These are phyloP conservation scores for Ylistrum balloti DNA, from an alignment of 1,140 invertebrate genomes.

Conservation along the genomic window DNA sequence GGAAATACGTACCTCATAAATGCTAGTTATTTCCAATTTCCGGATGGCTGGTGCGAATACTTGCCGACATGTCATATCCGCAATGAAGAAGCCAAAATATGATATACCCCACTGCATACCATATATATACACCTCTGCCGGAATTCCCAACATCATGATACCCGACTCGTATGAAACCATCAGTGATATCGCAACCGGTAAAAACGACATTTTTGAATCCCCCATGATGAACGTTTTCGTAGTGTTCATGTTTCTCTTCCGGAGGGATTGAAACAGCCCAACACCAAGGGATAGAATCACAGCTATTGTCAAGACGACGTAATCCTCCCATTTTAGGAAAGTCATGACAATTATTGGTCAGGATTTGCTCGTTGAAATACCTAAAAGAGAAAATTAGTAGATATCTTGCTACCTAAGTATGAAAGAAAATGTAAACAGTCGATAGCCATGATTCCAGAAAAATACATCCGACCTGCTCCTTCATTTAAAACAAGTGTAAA, in stretches of 20 bases:
- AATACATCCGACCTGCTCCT: too few relatives aligned
- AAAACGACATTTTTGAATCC: slow-evolving; percentile 60
- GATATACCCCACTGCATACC: slow-evolving; percentile 53
- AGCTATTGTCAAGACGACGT: slow-evolving; percentile 70
- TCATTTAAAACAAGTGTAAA: too few relatives aligned
- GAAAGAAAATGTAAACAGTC: too few relatives aligned
- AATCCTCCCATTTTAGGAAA: slow-evolving; percentile 63
- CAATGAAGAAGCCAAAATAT: slow-evolving; percentile 83
- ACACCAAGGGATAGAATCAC: slow-evolving; percentile 67
- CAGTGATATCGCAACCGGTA: slow-evolving; percentile 70
- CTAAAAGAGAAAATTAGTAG: too few relatives aligned
- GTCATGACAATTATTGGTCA: too few relatives aligned
- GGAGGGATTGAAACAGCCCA: slow-evolving; percentile 70
- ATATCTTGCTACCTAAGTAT: too few relatives aligned
- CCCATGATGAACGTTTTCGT: slow-evolving; percentile 66
- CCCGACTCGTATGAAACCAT: slow-evolving; percentile 73
- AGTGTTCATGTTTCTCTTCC: slow-evolving; percentile 59
- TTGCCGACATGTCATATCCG: slow-evolving; percentile 91
- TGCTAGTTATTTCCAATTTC: slow-evolving; percentile 90
- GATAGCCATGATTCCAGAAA: too few relatives aligned
- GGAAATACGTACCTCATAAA: slow-evolving; percentile 91
- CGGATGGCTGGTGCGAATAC: slow-evolving; percentile 95
- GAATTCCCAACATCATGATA: slow-evolving; percentile 70
- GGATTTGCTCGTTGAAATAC: too few relatives aligned
- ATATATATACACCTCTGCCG: slow-evolving; percentile 65